Evolutionary conservation across 92 coral and sea anemone genomes (phyloP).

Genomic region (Epizoanthus scotinus): DNA sequence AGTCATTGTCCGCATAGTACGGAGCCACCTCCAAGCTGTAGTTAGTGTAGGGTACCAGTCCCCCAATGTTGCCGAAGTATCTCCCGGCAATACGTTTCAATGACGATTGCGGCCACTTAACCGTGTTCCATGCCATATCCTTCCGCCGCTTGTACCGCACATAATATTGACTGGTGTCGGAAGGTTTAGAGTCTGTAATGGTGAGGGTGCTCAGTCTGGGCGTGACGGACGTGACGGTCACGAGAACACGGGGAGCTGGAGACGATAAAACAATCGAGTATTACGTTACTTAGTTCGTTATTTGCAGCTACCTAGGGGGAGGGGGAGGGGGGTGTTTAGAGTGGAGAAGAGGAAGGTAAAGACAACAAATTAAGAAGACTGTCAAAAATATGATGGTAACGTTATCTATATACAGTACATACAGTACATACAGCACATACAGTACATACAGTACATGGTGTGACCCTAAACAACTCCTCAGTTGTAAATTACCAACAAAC

Average conservation of each 20-base stretch:
- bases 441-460: too few species aligned
- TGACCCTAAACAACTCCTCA: too few species aligned
- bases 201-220: constrained; percentile 16
- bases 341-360: too few species aligned
- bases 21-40: constrained; percentile 37
- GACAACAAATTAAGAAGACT: too few species aligned
- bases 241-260: constrained; percentile 40
- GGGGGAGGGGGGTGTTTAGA: too few species aligned
- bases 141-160: constrained; percentile 33
- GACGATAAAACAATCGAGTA: background rate
- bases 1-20: constrained; percentile 24
- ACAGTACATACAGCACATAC: too few species aligned
- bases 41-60: constrained; percentile 15
- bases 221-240: constrained; percentile 12
- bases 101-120: constrained; percentile 17
- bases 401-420: too few species aligned
- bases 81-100: background rate
- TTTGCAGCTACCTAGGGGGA: too few species aligned
- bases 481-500: too few species aligned
- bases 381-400: too few species aligned
- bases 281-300: too few species aligned
- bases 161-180: constrained; percentile 5
- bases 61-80: background rate
- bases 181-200: constrained; percentile 7
- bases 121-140: constrained; percentile 5